These are phyloP conservation scores for Ephialtes manifestator DNA, from an alignment of 2,888 invertebrate species.

Conservation along the genomic window DNA sequence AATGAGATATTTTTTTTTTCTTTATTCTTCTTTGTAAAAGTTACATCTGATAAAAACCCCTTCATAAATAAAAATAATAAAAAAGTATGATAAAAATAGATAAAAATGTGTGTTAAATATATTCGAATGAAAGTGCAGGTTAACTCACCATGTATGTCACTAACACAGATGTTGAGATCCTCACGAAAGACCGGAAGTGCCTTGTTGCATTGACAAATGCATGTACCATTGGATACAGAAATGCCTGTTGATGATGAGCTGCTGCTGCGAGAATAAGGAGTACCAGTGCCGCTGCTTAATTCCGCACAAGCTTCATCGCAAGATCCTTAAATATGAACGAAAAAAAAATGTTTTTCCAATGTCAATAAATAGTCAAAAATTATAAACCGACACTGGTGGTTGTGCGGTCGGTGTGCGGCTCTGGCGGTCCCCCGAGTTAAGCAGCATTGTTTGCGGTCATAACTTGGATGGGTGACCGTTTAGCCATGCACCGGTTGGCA, in stretches of 20 bases:
- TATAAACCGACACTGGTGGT: too few relatives aligned
- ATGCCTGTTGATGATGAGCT: slow-evolving; percentile 84
- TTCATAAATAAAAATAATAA: too few relatives aligned
- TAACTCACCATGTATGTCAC: slow-evolving; percentile 93
- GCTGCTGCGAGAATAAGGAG: slow-evolving; percentile 83
- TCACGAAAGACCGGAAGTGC: slow-evolving; percentile 93
- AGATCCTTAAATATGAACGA: slow-evolving; percentile 76
- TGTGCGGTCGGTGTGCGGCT: too few relatives aligned
- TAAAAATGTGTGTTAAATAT: not conserved
- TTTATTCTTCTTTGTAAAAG: too few relatives aligned
- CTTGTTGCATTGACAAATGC: slow-evolving; percentile 93
- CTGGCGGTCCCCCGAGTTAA: too few relatives aligned
- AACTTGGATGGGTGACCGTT: too few relatives aligned
- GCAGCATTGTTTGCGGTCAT: too few relatives aligned
- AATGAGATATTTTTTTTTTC: too few relatives aligned
- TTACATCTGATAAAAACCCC: too few relatives aligned
- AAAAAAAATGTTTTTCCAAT: not conserved
- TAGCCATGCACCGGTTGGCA: too few relatives aligned
- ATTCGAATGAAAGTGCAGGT: not conserved
- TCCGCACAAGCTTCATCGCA: slow-evolving; percentile 90
- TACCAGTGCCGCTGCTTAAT: slow-evolving; percentile 90
- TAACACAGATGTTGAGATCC: slow-evolving; percentile 94
- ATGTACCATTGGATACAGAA: slow-evolving; percentile 86
- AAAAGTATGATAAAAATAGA: not conserved
- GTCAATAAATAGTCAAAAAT: not conserved